Evolutionary conservation across 2,797 vertebrate genomes (phyloP).

Genomic region (Ceyx erithaca): DNA sequence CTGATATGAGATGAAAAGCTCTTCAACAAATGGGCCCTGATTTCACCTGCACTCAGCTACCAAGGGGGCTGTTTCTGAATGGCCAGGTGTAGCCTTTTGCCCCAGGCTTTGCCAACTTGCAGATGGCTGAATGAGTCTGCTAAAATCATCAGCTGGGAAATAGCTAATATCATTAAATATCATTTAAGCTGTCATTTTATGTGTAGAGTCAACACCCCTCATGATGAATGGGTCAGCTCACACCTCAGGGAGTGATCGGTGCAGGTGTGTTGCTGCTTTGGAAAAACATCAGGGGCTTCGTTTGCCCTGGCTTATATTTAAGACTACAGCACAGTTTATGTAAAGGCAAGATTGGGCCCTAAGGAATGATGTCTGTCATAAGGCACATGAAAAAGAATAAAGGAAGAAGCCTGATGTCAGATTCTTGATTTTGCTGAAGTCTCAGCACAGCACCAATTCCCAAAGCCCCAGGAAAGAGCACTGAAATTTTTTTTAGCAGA

Average conservation of each 20-base stretch:
- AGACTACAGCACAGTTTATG: slow-evolving; percentile 29
- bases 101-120: slow-evolving; percentile 47
- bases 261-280: slow-evolving; percentile 47
- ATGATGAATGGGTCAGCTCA: slow-evolving; percentile 43
- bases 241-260: not conserved
- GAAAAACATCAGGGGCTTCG: slow-evolving; percentile 46
- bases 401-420: slow-evolving; percentile 41
- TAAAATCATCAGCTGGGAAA: slow-evolving; percentile 58
- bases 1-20: slow-evolving; percentile 1
- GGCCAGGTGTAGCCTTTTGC: slow-evolving; percentile 56
- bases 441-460: slow-evolving; percentile 47
- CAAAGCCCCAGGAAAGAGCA: slow-evolving; percentile 36
- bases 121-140: slow-evolving; percentile 49
- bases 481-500: slow-evolving; percentile 59
- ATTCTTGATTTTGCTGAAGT: slow-evolving; percentile 59
- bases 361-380: slow-evolving; percentile 23
- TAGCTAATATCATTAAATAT: slow-evolving; percentile 58
- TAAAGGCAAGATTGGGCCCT: slow-evolving; percentile 39
- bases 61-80: slow-evolving; percentile 28
- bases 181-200: slow-evolving; percentile 55
- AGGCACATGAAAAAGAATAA: not conserved
- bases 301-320: slow-evolving; percentile 41
- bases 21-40: not conserved
- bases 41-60: slow-evolving; percentile 43
- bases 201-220: slow-evolving; percentile 36